Evolutionary conservation across 2,888 invertebrate species (phyloP), one percentile per base, ranked within the genome.

Genomic region (Papilio elwesi): DNA sequence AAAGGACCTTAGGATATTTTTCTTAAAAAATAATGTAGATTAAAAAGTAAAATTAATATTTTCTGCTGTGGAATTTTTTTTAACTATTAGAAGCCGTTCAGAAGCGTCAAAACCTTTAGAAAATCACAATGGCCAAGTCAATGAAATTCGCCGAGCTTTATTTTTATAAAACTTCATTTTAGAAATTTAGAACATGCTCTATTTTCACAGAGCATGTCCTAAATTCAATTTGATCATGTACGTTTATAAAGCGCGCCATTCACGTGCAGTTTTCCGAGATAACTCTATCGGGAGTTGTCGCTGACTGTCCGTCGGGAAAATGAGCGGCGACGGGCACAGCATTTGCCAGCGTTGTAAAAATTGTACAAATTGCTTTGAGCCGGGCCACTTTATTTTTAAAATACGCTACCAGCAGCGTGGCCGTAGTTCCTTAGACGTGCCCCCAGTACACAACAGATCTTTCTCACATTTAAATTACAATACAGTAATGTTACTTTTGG

Each of bases 211-310:
- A 62, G 68, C 55, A 16, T 55, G 57, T 68, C 48, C 12, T 16
- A 57, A 68, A 68, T 68, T 55, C 52, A 68, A 55, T 68, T 68
- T 68, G 47, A 36, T 38, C 6, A 8, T 48, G 47, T 57, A 55
- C 16, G 68, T 57, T 68, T 55, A 57, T 68, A 68, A 68, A 68
- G 64, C 16, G 65, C 49, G 65, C 65, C 26, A 53, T 68, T 48
- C 55, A 68, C 55, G 55, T 69, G 51, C 59, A 62, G 51, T 69
- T 69, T 57, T 47, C 15, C 16, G 13, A 63, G 36, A 16, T 43
- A 62, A 69, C 59, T 52, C 62, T 38, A 51, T 51, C 57, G 69
- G 69, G 62, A 52, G 62, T 69, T 63, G 62, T 63, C 55, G 55
- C 38, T 62, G 52, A 69, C 62, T 43, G 49, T 62, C 59, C 69